Evolutionary conservation across 2,797 vertebrate species (phyloP), one percentile per base, ranked within the genome.

Genomic region (Lerista edwardsae): DNA sequence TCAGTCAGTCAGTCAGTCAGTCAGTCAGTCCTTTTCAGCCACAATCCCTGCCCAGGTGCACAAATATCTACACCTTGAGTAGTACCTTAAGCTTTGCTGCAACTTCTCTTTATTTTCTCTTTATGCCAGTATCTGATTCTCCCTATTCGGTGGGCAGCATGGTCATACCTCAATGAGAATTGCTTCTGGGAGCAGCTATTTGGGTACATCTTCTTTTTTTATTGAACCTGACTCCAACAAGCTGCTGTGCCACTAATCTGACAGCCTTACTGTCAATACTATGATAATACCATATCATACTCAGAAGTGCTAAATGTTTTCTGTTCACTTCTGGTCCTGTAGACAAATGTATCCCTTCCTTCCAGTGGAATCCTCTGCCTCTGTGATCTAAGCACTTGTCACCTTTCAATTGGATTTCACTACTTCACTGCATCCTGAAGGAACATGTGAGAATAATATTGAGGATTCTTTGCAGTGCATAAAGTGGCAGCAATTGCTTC

Each of bases 361-460:
- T 41, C 39, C 71, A 29, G n/a, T 68, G 36, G 34, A 75, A 55
- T 57, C 34, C 8, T 34, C 34, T 51, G 4, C 29, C 21, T 77
- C 17, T 2, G 57, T 76, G 62, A 72, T 55, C 65, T 62, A 81
- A 76, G 31, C 12, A 71, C 79, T 76, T 75, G 65, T 76, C 64
- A 62, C 73, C 57, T 76, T 80, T 77, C 64, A 86, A 55, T 31
- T 80, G 64, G 72, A 62, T 80, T 64, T 55, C 73, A 75, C 25
- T 64, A 47, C 29, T 76, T 80, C 79, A 31, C 21, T 81, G 27
- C 62, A 69, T 61, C 17, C 36, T 27, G 31, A 17, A 23, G 10
- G 19, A 71, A 64, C 75, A 86, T 51, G 27, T 76, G 55, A 69
- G 65, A 80, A 71, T 29, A 75, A 34, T 51, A 75, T 25, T 4